A percentile compares a stretch with the other conserved stretches of the same genome.
Evolutionary conservation across 2,888 invertebrate genomes (phyloP).

Genomic region (Tethea ocularis): DNA sequence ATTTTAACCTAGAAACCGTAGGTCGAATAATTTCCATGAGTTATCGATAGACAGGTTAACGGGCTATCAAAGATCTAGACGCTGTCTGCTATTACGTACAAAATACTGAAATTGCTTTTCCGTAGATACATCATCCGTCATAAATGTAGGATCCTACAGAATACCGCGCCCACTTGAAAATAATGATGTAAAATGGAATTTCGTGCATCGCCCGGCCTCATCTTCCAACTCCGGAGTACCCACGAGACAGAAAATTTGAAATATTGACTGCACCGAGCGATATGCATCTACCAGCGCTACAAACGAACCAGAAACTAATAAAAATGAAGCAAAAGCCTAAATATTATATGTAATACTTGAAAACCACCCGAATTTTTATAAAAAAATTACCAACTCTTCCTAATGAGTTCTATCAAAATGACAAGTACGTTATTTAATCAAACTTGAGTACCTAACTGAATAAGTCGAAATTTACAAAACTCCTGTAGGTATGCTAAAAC

Average conservation of each 20-base stretch:
- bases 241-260: conserved; percentile 46
- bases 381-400: too few relatives aligned
- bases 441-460: too few relatives aligned
- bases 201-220: conserved; percentile 37
- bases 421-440: too few relatives aligned
- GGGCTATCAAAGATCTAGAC: background rate
- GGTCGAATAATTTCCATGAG: background rate
- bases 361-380: too few relatives aligned
- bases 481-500: too few relatives aligned
- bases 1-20: background rate
- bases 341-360: too few relatives aligned
- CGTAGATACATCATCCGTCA: conserved; percentile 29
- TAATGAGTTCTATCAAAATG: too few relatives aligned
- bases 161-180: conserved; percentile 63
- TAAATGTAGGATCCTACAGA: conserved; percentile 47
- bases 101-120: conserved; percentile 40
- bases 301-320: conserved; percentile 5
- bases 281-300: conserved; percentile 10
- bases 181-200: conserved; percentile 73
- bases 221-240: conserved; percentile 10
- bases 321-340: background rate
- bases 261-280: conserved; percentile 49
- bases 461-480: too few relatives aligned
- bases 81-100: conserved; percentile 1
- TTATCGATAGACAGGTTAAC: background rate